Evolutionary conservation across 2,888 invertebrate genomes (phyloP).

Genomic region (Meganola albula): DNA sequence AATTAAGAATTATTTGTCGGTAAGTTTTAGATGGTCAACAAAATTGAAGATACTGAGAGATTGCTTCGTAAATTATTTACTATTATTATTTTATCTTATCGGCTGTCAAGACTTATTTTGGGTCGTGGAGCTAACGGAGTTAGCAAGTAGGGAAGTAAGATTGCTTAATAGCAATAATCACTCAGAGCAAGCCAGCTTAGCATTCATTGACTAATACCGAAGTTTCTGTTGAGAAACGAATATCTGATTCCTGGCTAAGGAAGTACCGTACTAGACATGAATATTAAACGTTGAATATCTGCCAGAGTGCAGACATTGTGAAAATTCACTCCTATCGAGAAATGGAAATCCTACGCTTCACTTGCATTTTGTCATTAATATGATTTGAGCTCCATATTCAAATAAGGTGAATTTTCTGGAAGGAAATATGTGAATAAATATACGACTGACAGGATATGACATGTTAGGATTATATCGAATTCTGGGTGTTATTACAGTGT

Average conservation of each 20-base stretch:
- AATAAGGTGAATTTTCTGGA: slow-evolving; percentile 30
- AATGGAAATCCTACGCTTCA: slow-evolving; percentile 61
- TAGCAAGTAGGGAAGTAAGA: no score
- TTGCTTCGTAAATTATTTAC: no score
- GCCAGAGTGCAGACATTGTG: slow-evolving; percentile 55
- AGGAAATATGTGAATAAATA: slow-evolving; percentile 15
- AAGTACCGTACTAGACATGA: slow-evolving; percentile 56
- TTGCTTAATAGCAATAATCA: no score
- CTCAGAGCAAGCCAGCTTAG: slow-evolving; percentile 26
- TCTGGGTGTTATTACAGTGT: not conserved
- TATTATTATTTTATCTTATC: no score
- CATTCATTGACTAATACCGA: slow-evolving; percentile 37
- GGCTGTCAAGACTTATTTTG: no score
- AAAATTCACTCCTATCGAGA: slow-evolving; percentile 55
- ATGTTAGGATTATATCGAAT: slow-evolving; percentile 18
- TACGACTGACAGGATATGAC: slow-evolving; percentile 20
- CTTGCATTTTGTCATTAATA: slow-evolving; percentile 61
- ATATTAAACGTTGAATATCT: slow-evolving; percentile 64
- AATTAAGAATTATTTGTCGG: no score
- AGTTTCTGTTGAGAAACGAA: slow-evolving; percentile 49
- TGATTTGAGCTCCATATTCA: slow-evolving; percentile 49
- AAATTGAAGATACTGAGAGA: no score
- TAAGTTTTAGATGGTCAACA: no score
- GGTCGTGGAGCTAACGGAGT: no score
- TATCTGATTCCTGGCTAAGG: slow-evolving; percentile 56